Percentiles rank a stretch among this genome's conserved stretches.
Conservation (phyloP, 2,113 vertebrate genomes). For the Otis tarda region DNA sequence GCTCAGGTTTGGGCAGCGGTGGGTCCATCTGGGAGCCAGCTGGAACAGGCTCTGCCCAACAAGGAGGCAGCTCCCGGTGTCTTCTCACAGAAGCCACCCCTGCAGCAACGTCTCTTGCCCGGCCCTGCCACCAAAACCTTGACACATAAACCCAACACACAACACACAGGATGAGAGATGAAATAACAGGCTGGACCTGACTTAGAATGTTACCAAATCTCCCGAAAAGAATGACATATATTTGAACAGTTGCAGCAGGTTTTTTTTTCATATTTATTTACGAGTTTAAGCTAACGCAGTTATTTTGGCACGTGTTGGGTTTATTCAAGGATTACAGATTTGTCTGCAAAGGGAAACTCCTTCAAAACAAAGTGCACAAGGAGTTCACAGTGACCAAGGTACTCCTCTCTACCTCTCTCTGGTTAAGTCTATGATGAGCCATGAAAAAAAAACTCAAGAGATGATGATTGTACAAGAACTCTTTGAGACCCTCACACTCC, state of each 20-base stretch:
- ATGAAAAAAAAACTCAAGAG: background rate
- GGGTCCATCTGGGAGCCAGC: background rate
- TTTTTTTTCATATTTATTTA: background rate
- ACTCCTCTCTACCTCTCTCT: background rate
- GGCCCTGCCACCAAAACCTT: background rate
- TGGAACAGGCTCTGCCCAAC: background rate
- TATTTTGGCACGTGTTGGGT: background rate
- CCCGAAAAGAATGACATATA: background rate
- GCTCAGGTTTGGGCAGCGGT: background rate
- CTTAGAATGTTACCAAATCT: background rate
- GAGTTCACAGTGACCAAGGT: background rate
- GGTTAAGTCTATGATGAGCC: background rate
- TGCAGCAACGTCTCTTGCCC: rapidly evolving
- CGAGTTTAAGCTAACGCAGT: background rate
- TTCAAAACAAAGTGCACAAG: background rate
- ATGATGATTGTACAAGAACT: background rate
- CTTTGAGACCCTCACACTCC: background rate
- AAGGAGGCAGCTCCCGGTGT: background rate
- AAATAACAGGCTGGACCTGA: background rate
- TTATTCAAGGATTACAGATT: background rate
- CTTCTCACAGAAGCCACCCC: background rate
- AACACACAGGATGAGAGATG: rapidly evolving
- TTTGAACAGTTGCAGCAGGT: background rate
- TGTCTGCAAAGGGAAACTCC: background rate
- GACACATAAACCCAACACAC: rapidly evolving